Percentiles rank a stretch among this genome's conserved stretches.
phyloP scores from a whole-genome alignment of 2,113 vertebrate species.

The Rousettus leschenaultii region DNA sequence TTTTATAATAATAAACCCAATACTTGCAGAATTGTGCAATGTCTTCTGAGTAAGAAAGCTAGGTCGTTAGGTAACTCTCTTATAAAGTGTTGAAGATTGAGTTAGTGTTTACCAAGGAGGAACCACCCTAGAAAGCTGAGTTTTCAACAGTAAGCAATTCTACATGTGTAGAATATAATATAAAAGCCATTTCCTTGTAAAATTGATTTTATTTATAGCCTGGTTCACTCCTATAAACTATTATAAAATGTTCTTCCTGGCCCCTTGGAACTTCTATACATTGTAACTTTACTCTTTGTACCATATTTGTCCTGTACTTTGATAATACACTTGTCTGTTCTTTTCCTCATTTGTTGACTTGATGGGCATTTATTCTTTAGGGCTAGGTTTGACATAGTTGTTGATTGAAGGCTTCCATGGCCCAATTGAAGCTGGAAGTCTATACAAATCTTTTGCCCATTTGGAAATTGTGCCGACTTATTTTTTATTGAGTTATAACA shows the following conservation, averaged over 20 bases:
- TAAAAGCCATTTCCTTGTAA: neutral
- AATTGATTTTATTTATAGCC: neutral
- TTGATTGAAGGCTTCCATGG: neutral
- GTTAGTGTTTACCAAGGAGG: neutral
- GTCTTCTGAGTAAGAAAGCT: neutral
- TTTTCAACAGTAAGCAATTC: neutral
- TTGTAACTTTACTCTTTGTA: neutral
- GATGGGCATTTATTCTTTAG: neutral
- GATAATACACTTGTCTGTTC: neutral
- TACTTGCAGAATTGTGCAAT: neutral
- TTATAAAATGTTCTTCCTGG: neutral
- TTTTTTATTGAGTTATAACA: neutral
- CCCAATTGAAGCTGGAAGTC: neutral
- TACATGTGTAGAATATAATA: neutral
- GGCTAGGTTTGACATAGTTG: neutral
- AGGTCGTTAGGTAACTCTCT: neutral
- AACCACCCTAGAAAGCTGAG: neutral
- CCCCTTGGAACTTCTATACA: neutral
- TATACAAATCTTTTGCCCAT: neutral
- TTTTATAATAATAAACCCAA: neutral
- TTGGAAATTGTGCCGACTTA: neutral
- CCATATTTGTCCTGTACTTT: neutral
- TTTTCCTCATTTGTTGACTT: neutral
- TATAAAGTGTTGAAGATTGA: neutral
- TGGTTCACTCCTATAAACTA: neutral